Conservation (phyloP, 2,797 vertebrate species). For the Syngnathus acus region DNA sequence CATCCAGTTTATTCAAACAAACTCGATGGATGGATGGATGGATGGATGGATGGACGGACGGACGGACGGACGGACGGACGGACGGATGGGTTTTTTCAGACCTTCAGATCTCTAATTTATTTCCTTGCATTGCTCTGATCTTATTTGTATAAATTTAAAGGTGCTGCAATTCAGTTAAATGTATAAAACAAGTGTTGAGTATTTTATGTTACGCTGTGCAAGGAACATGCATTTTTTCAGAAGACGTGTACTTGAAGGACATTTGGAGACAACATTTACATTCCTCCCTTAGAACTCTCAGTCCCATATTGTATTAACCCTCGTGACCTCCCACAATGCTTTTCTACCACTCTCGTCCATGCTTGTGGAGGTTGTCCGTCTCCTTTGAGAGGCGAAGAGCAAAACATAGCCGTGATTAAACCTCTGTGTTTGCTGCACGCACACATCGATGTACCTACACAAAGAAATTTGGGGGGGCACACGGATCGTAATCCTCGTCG, state of each 20-base stretch:
- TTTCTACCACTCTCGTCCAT: slow-evolving; percentile 17
- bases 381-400: slow-evolving; percentile 13
- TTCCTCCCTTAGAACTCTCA: slow-evolving; percentile 30
- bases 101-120: too few relatives aligned
- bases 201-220: background rate
- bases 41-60: too few relatives aligned
- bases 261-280: slow-evolving; percentile 32
- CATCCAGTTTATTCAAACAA: too few relatives aligned
- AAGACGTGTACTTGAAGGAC: slow-evolving; percentile 16
- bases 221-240: slow-evolving; percentile 12
- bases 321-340: slow-evolving; percentile 17
- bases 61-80: too few relatives aligned
- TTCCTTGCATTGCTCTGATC: too few relatives aligned
- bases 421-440: slow-evolving; percentile 7
- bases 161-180: too few relatives aligned
- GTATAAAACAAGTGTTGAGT: too few relatives aligned
- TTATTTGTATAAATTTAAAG: too few relatives aligned
- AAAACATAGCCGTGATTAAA: slow-evolving; percentile 8
- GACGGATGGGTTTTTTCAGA: too few relatives aligned
- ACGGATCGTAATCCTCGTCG: background rate
- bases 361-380: slow-evolving; percentile 16
- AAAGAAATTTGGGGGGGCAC: background rate
- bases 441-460: slow-evolving; percentile 17
- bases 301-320: slow-evolving; percentile 53
- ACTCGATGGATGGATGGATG: too few relatives aligned